Base-by-base conservation (phyloP, 2,797 vertebrate genomes). In the Hypotaenidia philippensis region DNA sequence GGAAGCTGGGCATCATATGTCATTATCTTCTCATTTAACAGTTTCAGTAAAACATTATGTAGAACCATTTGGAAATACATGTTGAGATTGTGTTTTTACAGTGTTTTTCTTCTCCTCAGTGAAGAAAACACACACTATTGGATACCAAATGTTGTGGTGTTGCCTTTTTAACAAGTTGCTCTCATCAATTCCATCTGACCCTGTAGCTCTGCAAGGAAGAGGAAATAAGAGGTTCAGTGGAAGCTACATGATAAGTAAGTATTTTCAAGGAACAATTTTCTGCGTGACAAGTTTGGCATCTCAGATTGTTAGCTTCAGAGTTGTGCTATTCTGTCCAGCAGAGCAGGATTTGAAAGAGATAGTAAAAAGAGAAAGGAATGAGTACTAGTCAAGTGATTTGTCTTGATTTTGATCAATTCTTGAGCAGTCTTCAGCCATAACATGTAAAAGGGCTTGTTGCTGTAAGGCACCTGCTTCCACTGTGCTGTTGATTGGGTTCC, bases 11-110 rank as follows among this genome's bases (percentile, higher is more conserved):
- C 81, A 66, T 93, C 70, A 88, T 86, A 76, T 12, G 8, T 87
- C 6, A 83, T 87, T 96, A 79, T 93, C 75, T 89, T 87, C 92
- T 92, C 80, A 87, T 27, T 47, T 47, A 96, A 89, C 45, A 89
- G 31, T 95, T 96, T 95, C 79, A 95, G 78, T 61, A 87, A 91
- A 90, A 90, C 69, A 59, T 92, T 52, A 79, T 21, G 60, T 89
- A 74, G 87, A 57, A 40, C 90, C 55, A 80, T 34, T 64, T 86
- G 60, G 31, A 77, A 87, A 68, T 74, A 38, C 6, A 16, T 23
- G 11, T 53, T 82, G 53, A 92, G 78, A 76, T 76, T 96, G 36
- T 22, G 6, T 64, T 32, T 81, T 89, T 96, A 82, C 31, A 45
- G 34, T 31, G 19, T 53, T 94, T 64, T 87, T 75, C 40, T 81